Evolutionary conservation across 2,888 invertebrate genomes (phyloP).

Genomic region (Eurytoma californica): DNA sequence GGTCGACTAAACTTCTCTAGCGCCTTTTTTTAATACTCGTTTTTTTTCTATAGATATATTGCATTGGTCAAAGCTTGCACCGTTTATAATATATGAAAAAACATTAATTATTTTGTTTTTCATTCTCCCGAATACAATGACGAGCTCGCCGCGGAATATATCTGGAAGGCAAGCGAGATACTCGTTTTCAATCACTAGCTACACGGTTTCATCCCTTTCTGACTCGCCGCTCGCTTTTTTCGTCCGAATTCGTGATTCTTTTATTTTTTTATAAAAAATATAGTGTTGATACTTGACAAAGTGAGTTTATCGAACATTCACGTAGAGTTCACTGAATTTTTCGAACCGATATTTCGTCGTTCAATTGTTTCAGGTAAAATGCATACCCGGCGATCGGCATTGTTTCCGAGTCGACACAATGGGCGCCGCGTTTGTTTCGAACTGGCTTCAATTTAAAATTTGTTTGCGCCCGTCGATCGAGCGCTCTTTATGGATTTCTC

Average conservation of each 20-base stretch:
- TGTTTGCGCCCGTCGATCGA: too few relatives aligned
- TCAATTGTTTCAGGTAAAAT: neutral
- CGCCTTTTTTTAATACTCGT: neutral
- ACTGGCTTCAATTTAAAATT: too few relatives aligned
- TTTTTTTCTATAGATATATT: conserved; percentile 45
- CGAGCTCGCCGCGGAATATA: conserved; percentile 14
- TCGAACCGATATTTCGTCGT: neutral
- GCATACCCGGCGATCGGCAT: neutral
- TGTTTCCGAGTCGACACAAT: too few relatives aligned
- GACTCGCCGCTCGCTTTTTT: conserved; percentile 20
- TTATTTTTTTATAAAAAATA: conserved; percentile 50
- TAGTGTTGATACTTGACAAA: conserved; percentile 50
- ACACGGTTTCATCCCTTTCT: conserved; percentile 44
- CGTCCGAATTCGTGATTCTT: neutral
- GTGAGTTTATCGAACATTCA: conserved; percentile 54
- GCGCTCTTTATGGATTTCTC: too few relatives aligned
- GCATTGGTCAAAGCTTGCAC: conserved; percentile 60
- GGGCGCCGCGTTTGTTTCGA: too few relatives aligned
- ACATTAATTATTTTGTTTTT: conserved; percentile 17
- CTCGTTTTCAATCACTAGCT: neutral
- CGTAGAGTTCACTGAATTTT: conserved; percentile 28
- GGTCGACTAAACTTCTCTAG: conserved; percentile 19
- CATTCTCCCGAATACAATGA: conserved; percentile 11
- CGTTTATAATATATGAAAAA: conserved; percentile 40
- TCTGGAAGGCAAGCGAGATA: neutral